phyloP scores from a whole-genome alignment of 2,113 vertebrate genomes.

The Orycteropus afer region DNA sequence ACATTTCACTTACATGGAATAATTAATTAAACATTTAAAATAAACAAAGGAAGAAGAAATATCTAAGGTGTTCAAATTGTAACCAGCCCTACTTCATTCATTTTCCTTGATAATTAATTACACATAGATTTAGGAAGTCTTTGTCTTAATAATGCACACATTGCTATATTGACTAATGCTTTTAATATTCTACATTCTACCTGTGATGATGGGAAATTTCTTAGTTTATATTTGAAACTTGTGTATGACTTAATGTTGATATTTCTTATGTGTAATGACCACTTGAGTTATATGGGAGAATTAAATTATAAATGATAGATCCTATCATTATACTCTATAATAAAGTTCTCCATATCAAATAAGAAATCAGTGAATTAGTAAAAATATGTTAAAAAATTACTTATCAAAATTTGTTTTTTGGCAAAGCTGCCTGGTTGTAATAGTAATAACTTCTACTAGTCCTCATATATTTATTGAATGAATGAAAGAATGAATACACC shows the following conservation, averaged over 20 bases:
- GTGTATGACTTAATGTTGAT: not conserved
- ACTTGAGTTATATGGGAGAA: constrained; percentile 37
- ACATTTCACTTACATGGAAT: constrained; percentile 74
- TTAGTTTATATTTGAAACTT: constrained; percentile 49
- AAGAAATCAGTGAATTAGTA: constrained; percentile 10
- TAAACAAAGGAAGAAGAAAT: constrained; percentile 49
- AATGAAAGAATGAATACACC: not conserved
- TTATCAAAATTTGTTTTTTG: constrained; percentile 16
- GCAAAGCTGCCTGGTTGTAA: not conserved
- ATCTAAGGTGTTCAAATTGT: not conserved
- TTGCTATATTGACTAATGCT: constrained; percentile 44
- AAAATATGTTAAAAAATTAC: not conserved
- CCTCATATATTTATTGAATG: constrained; percentile 48
- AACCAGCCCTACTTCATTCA: not conserved
- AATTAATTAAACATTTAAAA: constrained; percentile 72
- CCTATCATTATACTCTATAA: not conserved
- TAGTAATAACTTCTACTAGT: not conserved
- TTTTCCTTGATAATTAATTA: not conserved
- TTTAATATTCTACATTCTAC: constrained; percentile 22
- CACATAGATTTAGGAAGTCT: not conserved
- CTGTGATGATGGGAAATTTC: not conserved
- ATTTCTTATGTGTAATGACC: constrained; percentile 10
- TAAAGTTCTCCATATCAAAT: constrained; percentile 41
- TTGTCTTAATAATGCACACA: constrained; percentile 14
- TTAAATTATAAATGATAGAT: constrained; percentile 46